Conservation (phyloP, 2,888 invertebrate species). For the Anorthoa munda region DNA sequence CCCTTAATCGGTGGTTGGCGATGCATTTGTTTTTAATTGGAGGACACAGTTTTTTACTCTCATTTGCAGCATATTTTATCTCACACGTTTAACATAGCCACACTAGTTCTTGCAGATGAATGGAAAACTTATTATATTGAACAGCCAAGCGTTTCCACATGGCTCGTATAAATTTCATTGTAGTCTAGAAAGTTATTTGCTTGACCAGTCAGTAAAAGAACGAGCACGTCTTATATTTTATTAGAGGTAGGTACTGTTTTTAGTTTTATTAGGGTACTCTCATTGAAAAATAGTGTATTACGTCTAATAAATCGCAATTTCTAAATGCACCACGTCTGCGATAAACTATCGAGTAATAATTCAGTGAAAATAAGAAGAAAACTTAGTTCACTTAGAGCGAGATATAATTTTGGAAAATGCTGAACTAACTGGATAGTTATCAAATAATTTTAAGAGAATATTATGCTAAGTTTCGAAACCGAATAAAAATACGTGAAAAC, state of each 20-base stretch:
- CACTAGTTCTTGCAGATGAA: conserved; percentile 16
- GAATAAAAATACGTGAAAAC: conserved; percentile 8
- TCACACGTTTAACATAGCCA: conserved; percentile 32
- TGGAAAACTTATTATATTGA: conserved; percentile 30
- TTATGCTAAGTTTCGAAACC: conserved; percentile 12
- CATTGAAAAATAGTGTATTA: neutral
- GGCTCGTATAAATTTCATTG: conserved; percentile 22
- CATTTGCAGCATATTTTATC: conserved; percentile 51
- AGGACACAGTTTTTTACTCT: conserved; percentile 66
- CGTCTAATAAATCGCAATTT: neutral
- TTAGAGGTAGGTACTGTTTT: neutral
- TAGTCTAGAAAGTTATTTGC: conserved; percentile 42
- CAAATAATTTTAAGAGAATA: conserved; percentile 8
- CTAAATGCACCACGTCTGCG: neutral
- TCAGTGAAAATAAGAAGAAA: neutral
- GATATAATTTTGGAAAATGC: conserved; percentile 12
- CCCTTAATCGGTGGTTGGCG: conserved; percentile 74
- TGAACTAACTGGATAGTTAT: neutral
- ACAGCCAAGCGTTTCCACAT: conserved; percentile 18
- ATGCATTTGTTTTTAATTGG: conserved; percentile 77
- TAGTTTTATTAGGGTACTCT: neutral
- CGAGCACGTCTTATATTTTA: conserved; percentile 18
- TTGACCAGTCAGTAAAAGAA: conserved; percentile 30
- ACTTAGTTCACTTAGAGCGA: neutral
- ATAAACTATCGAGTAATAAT: neutral